A percentile compares a stretch with the other conserved stretches of the same genome.
These are phyloP conservation scores for Zosterops japonicus DNA, from an alignment of 2,113 vertebrate genomes.

Conservation along the genomic window DNA sequence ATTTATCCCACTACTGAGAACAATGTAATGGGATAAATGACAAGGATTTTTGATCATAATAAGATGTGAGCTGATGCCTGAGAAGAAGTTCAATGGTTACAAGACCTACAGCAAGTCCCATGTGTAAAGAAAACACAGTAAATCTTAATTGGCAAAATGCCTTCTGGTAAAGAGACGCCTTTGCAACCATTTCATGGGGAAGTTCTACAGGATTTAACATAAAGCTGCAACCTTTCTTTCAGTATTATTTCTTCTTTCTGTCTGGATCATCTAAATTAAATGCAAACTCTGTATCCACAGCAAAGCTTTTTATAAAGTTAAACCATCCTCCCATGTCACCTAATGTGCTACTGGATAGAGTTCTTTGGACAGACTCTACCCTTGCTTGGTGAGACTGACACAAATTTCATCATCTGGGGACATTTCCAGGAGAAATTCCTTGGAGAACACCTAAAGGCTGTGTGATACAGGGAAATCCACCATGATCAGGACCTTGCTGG, in stretches of 20 bases:
- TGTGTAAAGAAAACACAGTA: background rate
- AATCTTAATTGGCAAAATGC: background rate
- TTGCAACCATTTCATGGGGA: background rate
- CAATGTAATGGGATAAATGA: slow-evolving; percentile 21
- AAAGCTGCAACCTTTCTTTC: background rate
- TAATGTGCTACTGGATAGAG: background rate
- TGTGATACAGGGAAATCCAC: background rate
- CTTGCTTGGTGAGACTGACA: background rate
- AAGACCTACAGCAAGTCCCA: background rate
- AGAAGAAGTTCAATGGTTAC: background rate
- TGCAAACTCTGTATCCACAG: background rate
- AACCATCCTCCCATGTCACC: background rate
- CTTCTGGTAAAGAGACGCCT: background rate
- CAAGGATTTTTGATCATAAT: slow-evolving; percentile 13
- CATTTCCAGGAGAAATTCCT: background rate
- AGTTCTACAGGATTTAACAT: background rate
- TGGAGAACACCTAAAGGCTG: background rate
- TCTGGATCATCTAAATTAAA: background rate
- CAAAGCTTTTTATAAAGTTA: background rate
- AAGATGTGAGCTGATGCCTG: background rate
- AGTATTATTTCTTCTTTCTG: background rate
- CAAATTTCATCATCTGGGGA: fast-evolving
- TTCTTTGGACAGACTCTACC: background rate
- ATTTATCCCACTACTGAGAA: slow-evolving; percentile 1
- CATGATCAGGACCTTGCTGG: fast-evolving